Evolutionary conservation across 2,113 vertebrate species (phyloP).

Genomic region (Istiophorus platypterus): DNA sequence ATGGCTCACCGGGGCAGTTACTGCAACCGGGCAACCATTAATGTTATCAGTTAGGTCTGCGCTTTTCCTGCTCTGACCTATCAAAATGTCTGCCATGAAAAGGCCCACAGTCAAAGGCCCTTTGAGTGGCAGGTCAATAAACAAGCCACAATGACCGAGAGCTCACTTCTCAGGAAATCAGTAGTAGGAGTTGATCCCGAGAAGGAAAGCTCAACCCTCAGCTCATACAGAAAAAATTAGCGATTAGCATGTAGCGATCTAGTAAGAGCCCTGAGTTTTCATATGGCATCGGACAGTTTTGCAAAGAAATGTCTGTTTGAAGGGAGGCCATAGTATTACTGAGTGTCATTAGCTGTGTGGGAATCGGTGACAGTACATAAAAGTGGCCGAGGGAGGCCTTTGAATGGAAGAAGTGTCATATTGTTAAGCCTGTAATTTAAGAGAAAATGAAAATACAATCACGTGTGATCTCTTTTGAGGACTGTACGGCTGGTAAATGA

Average conservation of each 20-base stretch:
- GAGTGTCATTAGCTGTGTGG: neutral
- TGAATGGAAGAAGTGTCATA: neutral
- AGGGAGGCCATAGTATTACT: neutral
- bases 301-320: fast-evolving
- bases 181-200: neutral
- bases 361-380: neutral
- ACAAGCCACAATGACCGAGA: neutral
- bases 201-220: neutral
- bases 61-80: neutral
- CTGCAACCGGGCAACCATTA: neutral
- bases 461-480: too few relatives aligned
- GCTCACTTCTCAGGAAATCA: neutral
- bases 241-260: neutral
- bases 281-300: neutral
- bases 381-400: neutral
- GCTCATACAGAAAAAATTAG: neutral
- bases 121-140: neutral
- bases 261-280: neutral
- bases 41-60: neutral
- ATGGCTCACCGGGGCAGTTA: neutral
- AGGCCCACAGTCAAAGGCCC: neutral
- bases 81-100: conserved; percentile 1
- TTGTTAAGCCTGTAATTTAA: neutral
- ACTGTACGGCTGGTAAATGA: too few relatives aligned
- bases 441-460: too few relatives aligned